Conservation (phyloP, 2,888 invertebrate genomes). For the Hypercompe scribonia region DNA sequence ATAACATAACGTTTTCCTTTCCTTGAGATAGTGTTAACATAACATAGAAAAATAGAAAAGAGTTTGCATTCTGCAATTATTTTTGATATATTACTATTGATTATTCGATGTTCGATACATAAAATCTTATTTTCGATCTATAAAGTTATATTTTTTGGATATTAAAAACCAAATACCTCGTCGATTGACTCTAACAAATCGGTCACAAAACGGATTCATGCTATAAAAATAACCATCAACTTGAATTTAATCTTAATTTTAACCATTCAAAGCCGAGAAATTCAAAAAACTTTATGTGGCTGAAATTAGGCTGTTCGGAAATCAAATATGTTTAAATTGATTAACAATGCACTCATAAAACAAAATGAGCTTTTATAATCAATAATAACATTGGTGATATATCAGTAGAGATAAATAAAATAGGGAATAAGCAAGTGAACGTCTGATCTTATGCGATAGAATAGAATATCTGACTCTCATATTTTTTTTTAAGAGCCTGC, state of each 20-base stretch:
- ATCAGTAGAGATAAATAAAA: no score
- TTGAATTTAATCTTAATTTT: background rate
- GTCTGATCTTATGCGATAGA: background rate
- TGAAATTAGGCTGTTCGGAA: background rate
- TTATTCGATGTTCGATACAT: background rate
- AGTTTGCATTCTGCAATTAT: background rate
- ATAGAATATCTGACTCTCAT: background rate
- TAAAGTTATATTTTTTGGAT: background rate
- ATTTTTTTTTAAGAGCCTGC: no score
- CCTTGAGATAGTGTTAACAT: background rate
- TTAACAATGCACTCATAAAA: no score
- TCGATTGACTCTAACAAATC: background rate
- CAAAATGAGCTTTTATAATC: no score
- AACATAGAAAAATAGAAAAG: background rate
- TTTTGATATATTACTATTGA: background rate
- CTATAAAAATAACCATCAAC: background rate
- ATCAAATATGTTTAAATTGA: background rate
- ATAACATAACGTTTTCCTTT: background rate
- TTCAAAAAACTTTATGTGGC: background rate
- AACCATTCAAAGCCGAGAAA: background rate
- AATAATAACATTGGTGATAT: no score
- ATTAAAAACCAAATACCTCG: background rate
- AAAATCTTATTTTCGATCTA: background rate
- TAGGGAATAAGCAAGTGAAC: background rate
- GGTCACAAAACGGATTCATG: background rate